Evolutionary conservation across 1,140 invertebrate species (phyloP).

Genomic region (Colletes gigas): DNA sequence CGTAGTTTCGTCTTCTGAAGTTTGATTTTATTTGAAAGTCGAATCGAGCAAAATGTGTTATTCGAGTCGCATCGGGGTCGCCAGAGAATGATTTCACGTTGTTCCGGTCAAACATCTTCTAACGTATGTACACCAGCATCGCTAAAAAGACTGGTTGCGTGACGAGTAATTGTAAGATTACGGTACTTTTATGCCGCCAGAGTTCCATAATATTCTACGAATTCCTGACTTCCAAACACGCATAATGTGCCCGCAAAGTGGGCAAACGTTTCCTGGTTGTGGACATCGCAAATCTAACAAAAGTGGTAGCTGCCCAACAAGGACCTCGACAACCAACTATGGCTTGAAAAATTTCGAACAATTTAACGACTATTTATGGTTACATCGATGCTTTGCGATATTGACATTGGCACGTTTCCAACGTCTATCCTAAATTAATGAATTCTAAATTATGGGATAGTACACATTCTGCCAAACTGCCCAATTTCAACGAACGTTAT

Average conservation of each 20-base stretch:
- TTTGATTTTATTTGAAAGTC: no score
- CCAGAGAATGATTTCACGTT: background rate
- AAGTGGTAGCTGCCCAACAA: conserved; percentile 26
- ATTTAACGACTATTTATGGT: no score
- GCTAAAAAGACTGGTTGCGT: background rate
- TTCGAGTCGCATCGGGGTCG: background rate
- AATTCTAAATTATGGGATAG: no score
- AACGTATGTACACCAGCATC: background rate
- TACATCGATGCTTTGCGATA: no score
- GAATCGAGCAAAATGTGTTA: background rate
- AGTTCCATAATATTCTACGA: conserved; percentile 37
- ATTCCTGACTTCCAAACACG: background rate
- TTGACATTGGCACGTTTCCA: no score
- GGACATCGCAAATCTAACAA: conserved; percentile 50
- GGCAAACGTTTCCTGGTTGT: conserved; percentile 9
- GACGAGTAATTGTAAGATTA: conserved; percentile 11
- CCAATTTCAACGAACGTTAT: no score
- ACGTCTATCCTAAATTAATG: no score
- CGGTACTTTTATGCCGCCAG: conserved; percentile 25
- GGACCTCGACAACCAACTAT: no score
- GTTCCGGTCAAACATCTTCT: conserved; percentile 22
- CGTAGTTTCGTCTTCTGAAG: no score
- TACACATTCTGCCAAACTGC: no score
- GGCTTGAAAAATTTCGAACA: no score
- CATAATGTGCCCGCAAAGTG: background rate